These are phyloP conservation scores for Nyctereutes procyonoides DNA, from an alignment of 2,113 vertebrate species.

Conservation along the genomic window DNA sequence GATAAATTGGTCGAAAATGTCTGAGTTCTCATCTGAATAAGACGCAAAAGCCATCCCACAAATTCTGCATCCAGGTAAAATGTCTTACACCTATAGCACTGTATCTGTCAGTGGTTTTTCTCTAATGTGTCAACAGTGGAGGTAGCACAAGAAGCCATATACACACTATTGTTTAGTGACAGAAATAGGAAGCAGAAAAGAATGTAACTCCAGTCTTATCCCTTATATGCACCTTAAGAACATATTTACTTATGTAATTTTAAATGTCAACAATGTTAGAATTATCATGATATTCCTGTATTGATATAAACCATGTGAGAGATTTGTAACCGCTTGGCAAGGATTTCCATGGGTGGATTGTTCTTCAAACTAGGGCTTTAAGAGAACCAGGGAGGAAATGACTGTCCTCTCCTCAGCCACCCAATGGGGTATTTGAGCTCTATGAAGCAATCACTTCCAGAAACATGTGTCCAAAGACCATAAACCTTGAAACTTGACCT, in stretches of 20 bases:
- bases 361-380: too few species aligned
- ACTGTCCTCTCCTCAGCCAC: background rate
- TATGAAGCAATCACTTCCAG: background rate
- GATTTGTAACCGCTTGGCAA: background rate
- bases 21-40: constrained; percentile 23
- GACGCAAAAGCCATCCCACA: background rate
- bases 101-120: background rate
- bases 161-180: background rate
- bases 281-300: background rate
- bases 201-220: background rate
- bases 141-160: background rate
- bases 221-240: background rate
- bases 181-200: background rate
- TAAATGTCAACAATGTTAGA: background rate
- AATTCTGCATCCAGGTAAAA: constrained; percentile 61
- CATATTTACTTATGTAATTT: background rate
- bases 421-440: background rate
- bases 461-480: background rate
- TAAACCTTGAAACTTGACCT: background rate
- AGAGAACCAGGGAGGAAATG: background rate
- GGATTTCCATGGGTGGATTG: too few species aligned
- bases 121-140: background rate
- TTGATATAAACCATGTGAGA: background rate
- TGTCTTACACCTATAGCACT: background rate
- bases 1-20: constrained; percentile 29